A percentile compares a stretch with the other conserved stretches of the same genome.
Conservation (phyloP, 2,113 vertebrate species). For the Amphilophus citrinellus region DNA sequence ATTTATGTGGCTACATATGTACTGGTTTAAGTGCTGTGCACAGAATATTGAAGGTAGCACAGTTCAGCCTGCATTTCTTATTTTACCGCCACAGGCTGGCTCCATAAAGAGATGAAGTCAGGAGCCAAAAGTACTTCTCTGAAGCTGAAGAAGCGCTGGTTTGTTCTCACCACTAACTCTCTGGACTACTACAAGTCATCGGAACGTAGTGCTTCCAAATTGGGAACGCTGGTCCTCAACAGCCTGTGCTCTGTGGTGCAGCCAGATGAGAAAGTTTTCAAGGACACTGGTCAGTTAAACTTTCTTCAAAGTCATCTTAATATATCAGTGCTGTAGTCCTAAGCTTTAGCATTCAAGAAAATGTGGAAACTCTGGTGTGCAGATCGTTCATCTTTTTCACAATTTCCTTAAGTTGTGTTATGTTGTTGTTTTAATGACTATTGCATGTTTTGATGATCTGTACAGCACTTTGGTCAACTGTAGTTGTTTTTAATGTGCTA, state of each 20-base stretch:
- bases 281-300: slow-evolving; percentile 87
- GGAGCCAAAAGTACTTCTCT: slow-evolving; percentile 88
- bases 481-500: too few relatives aligned
- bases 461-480: too few relatives aligned
- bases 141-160: slow-evolving; percentile 95
- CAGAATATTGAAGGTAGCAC: not conserved
- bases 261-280: slow-evolving; percentile 90
- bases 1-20: not conserved
- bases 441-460: too few relatives aligned
- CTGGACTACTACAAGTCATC: slow-evolving; percentile 93
- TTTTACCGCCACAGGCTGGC: slow-evolving; percentile 82
- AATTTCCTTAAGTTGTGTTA: not conserved
- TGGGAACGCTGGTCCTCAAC: slow-evolving; percentile 92
- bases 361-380: not conserved
- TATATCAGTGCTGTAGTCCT: not conserved
- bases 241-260: slow-evolving; percentile 92
- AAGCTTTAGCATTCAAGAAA: not conserved
- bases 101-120: slow-evolving; percentile 92
- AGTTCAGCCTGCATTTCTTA: not conserved
- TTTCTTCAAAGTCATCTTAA: not conserved
- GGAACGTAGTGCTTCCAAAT: slow-evolving; percentile 87
- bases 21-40: not conserved
- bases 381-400: too few relatives aligned
- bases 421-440: too few relatives aligned
- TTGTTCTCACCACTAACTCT: slow-evolving; percentile 90